Evolutionary conservation across 1,140 invertebrate species (phyloP).

Genomic region (Lordiphosa clarofinis): DNA sequence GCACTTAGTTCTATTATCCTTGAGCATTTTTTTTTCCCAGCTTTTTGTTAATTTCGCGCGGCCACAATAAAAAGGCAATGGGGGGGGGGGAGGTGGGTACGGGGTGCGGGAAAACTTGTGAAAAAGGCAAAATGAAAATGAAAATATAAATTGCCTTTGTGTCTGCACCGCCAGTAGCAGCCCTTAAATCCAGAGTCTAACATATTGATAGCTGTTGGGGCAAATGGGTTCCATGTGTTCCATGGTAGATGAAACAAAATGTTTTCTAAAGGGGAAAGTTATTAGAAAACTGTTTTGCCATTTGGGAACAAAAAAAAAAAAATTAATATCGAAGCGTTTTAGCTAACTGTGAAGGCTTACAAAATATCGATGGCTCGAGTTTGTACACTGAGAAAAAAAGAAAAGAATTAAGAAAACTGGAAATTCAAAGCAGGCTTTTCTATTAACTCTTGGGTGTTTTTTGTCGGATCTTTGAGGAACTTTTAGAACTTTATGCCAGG

Average conservation of each 20-base stretch:
- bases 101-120: slow-evolving; percentile 27
- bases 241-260: not conserved
- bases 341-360: not conserved
- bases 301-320: too few species aligned
- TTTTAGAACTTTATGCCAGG: too few species aligned
- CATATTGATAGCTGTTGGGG: too few species aligned
- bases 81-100: not conserved
- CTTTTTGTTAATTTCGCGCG: slow-evolving; percentile 58
- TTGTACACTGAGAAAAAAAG: too few species aligned
- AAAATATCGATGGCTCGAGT: not conserved
- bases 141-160: slow-evolving; percentile 71
- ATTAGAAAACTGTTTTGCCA: not conserved
- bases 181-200: too few species aligned
- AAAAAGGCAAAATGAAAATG: slow-evolving; percentile 43
- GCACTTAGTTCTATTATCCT: slow-evolving; percentile 67
- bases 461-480: too few species aligned
- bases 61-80: slow-evolving; percentile 58
- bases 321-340: not conserved
- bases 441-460: too few species aligned
- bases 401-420: too few species aligned
- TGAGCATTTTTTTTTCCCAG: slow-evolving; percentile 36
- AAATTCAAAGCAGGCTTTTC: too few species aligned
- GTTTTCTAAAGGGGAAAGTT: not conserved
- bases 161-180: slow-evolving; percentile 8
- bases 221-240: too few species aligned